These are phyloP conservation scores for Theonella swinhoei DNA, from an alignment of 37 sponge, comb jelly and placozoan genomes.

Conservation along the genomic window DNA sequence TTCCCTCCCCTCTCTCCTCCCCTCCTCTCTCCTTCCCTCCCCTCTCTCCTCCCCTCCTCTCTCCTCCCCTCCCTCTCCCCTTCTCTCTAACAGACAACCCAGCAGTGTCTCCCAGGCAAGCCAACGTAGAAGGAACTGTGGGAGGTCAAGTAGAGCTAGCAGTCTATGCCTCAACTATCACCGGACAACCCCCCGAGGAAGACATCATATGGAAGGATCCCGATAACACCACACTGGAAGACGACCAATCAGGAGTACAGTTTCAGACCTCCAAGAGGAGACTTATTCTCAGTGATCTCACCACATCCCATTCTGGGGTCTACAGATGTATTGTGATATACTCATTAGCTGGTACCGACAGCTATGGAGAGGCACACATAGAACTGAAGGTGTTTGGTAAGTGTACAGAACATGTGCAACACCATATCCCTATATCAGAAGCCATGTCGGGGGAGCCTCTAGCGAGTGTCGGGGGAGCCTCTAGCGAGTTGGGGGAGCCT, in stretches of 20 bases:
- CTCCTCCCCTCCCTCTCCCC: slow-evolving; percentile 10
- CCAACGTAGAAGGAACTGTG: neutral
- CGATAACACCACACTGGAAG: too few relatives aligned
- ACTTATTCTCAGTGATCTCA: slow-evolving; percentile 11
- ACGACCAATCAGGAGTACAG: neutral
- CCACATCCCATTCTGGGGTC: slow-evolving; percentile 4
- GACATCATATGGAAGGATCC: slow-evolving; percentile 14
- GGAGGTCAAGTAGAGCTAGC: neutral
- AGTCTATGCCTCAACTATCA: neutral
- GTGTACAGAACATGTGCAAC: neutral
- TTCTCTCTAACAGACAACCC: slow-evolving; percentile 1
- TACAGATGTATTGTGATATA: neutral
- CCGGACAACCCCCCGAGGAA: neutral
- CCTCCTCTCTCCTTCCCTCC: slow-evolving; percentile 24
- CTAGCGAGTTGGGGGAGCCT: too few relatives aligned
- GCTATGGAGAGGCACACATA: neutral
- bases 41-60: neutral
- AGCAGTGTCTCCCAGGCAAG: neutral
- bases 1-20: slow-evolving; percentile 20
- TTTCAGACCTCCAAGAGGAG: neutral
- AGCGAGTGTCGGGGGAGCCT: too few relatives aligned
- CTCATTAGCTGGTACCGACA: neutral
- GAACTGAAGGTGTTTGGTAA: slow-evolving; percentile 16
- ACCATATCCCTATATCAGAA: too few relatives aligned
- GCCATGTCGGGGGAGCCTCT: too few relatives aligned